A percentile compares a stretch with the other conserved stretches of the same genome.
phyloP scores from a whole-genome alignment of 2,113 vertebrate species.

The Numida meleagris region DNA sequence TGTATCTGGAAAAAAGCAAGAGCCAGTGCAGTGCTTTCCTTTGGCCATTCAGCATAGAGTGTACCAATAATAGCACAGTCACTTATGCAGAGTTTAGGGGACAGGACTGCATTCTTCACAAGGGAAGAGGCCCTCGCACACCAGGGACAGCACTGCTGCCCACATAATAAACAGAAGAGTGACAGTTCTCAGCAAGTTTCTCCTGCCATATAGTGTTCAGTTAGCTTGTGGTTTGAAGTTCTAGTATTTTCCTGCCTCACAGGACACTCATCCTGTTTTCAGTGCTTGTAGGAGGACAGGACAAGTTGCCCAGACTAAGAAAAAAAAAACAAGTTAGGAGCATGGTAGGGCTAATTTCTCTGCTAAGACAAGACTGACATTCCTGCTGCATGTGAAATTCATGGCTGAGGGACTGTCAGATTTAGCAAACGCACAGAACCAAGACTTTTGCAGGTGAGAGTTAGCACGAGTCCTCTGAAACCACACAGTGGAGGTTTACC shows the following conservation, averaged over 20 bases:
- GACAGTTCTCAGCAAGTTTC: neutral
- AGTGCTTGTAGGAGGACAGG: neutral
- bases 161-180: neutral
- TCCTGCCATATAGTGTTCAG: neutral
- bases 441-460: neutral
- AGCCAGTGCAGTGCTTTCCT: slow-evolving; percentile 22
- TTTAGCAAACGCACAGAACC: neutral
- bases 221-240: neutral
- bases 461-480: neutral
- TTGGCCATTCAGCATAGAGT: neutral
- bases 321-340: neutral
- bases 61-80: slow-evolving; percentile 20
- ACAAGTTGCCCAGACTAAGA: neutral
- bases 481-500: neutral
- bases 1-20: neutral
- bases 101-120: neutral
- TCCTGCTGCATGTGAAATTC: neutral
- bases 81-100: neutral
- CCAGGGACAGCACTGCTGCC: neutral
- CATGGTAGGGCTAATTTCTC: neutral
- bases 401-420: neutral
- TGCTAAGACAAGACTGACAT: neutral
- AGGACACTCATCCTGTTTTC: accelerated
- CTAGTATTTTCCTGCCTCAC: neutral
- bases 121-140: accelerated